phyloP scores from a whole-genome alignment of 2,888 invertebrate species.

The Meandrusa payeni region DNA sequence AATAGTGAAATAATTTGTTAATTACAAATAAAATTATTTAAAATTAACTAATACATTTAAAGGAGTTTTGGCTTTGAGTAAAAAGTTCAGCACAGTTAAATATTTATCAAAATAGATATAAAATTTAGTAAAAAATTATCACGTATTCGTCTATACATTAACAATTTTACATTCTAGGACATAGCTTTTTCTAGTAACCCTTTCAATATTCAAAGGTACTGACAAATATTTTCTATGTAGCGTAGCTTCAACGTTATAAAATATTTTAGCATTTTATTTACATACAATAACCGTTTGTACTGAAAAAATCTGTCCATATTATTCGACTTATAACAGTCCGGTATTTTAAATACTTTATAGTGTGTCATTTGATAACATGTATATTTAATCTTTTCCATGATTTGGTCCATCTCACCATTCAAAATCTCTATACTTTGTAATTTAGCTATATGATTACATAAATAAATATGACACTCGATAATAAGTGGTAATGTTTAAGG shows the following conservation, averaged over 20 bases:
- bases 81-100: conserved; percentile 66
- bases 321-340: background rate
- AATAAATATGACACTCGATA: background rate
- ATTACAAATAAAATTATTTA: conserved; percentile 46
- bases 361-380: background rate
- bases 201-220: conserved; percentile 1
- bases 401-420: conserved; percentile 19
- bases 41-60: conserved; percentile 48
- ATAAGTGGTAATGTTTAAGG: background rate
- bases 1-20: conserved; percentile 29
- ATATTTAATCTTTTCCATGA: background rate
- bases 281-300: conserved; percentile 11
- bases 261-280: conserved; percentile 11
- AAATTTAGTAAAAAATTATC: conserved; percentile 54
- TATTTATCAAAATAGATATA: conserved; percentile 45
- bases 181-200: conserved; percentile 24
- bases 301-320: conserved; percentile 1
- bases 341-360: background rate
- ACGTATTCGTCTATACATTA: conserved; percentile 29
- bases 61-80: conserved; percentile 55
- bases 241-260: conserved; percentile 2
- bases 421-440: conserved; percentile 1
- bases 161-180: conserved; percentile 31
- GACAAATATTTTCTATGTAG: conserved; percentile 7
- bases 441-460: conserved; percentile 5